phyloP scores from a whole-genome alignment of 2,797 vertebrate genomes.

The Numenius phaeopus region DNA sequence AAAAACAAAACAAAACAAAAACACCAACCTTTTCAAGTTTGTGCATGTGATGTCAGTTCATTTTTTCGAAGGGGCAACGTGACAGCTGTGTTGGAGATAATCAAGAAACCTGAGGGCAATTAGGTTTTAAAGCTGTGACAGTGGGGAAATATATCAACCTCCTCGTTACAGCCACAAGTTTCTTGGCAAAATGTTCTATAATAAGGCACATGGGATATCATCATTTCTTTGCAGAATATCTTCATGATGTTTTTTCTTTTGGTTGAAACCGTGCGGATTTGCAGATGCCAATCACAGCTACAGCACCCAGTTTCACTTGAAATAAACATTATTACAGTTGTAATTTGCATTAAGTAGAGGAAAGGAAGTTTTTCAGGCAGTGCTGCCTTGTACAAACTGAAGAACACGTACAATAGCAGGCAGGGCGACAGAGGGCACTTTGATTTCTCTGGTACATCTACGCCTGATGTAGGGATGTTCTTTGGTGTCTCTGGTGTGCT shows the following conservation, averaged over 20 bases:
- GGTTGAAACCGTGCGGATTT: background rate
- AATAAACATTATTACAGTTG: background rate
- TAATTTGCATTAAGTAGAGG: background rate
- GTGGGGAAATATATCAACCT: conserved; percentile 20
- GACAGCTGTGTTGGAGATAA: conserved; percentile 58
- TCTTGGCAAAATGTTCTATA: background rate
- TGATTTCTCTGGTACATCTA: background rate
- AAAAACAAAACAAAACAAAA: background rate
- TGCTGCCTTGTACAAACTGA: background rate
- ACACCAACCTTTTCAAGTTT: background rate
- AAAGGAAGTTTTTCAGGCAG: background rate
- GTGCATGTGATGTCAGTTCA: background rate
- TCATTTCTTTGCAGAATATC: background rate
- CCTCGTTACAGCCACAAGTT: background rate
- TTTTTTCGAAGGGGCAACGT: conserved; percentile 52
- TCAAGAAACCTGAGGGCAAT: conserved; percentile 51
- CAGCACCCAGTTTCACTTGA: background rate
- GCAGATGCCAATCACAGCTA: background rate
- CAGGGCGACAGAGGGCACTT: background rate
- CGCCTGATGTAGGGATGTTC: background rate
- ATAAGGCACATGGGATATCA: background rate
- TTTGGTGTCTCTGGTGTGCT: background rate
- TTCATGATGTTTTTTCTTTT: background rate
- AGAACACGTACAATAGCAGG: background rate
- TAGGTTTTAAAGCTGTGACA: conserved; percentile 49